Base-by-base conservation (phyloP, 2,797 vertebrate genomes). In the Philypnodon macrostomus region DNA sequence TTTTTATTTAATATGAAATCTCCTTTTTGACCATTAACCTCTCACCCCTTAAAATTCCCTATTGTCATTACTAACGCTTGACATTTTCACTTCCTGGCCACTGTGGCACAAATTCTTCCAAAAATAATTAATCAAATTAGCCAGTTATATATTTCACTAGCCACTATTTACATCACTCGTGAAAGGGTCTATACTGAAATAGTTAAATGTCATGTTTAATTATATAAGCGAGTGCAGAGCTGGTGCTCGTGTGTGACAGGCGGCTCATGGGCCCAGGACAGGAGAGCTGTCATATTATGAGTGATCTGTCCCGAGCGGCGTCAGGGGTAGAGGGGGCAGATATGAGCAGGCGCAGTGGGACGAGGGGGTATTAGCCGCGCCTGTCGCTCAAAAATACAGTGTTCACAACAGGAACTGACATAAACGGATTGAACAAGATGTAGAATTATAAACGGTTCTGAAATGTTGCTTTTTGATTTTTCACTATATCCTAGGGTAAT, bases 311-410 rank as follows among this genome's bases (percentile, higher is more conserved):
- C 80, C 83, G 47, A 42, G 73, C 59, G 73, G 73, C 70, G 54
- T 56, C 63, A 53, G 55, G 68, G 73, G 42, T 16, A 63, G 67
- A 81, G 75, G 49, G 77, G 69, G 66, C 71, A 79, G 76, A 85
- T 82, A 69, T 66, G 63, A 39, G 26, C 35, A 56, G 45, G 45
- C 54, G 44, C 50, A 38, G 68, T 16, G 67, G 70, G 57, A 62
- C 3, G 13, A 14, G 24, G 47, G 75, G 79, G 68, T 68, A 81
- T 74, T 68, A 83, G 78, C 77, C 68, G 48, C 58, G 73, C 54
- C 38, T 67, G 80, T 76, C 79, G 2, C 15, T 44, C 41, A 44
- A 30, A 30, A 4, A 7, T n/a, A 30, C 26, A 7, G 10, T 29
- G 24, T 18, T 31, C 21, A 66, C 72, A 60, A 53, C 58, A 49